phyloP scores from a whole-genome alignment of 1,140 invertebrate species.

The Sycophila sp. region DNA sequence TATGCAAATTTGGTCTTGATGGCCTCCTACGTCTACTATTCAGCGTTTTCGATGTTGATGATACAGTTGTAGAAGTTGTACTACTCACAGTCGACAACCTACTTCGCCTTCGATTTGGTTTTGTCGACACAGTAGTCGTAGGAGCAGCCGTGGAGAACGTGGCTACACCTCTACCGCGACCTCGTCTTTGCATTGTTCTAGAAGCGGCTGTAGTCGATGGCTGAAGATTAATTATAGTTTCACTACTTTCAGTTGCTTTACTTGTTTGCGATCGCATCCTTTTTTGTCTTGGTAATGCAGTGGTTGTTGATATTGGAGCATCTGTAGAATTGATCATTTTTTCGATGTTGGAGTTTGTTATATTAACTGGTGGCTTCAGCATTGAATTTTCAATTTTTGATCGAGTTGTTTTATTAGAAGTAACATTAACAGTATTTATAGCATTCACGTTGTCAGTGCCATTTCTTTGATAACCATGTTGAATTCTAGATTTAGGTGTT shows the following conservation, averaged over 20 bases:
- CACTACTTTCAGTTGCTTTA: too few species aligned
- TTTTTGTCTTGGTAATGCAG: too few species aligned
- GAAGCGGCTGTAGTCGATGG: not conserved
- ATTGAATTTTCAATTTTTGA: not conserved
- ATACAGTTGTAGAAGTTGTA: not conserved
- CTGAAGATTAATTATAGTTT: too few species aligned
- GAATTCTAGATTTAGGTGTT: not conserved
- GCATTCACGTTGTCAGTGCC: not conserved
- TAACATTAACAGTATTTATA: not conserved
- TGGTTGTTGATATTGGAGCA: too few species aligned
- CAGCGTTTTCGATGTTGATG: not conserved
- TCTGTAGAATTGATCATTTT: too few species aligned
- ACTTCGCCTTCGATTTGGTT: slow-evolving; percentile 9
- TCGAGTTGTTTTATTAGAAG: not conserved
- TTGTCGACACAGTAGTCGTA: not conserved
- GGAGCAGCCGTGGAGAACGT: not conserved
- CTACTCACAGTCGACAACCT: slow-evolving; percentile 5
- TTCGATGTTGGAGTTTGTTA: not conserved
- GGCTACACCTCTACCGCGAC: not conserved
- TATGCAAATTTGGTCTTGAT: not conserved
- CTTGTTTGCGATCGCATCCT: too few species aligned
- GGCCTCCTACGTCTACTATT: slow-evolving; percentile 4
- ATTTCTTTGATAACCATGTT: too few species aligned
- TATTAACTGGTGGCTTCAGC: not conserved
- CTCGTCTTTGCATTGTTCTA: not conserved